Percentiles rank a stretch among this genome's conserved stretches.
phyloP scores from a whole-genome alignment of 2,113 vertebrate species.

The Potamarius usumacintae region DNA sequence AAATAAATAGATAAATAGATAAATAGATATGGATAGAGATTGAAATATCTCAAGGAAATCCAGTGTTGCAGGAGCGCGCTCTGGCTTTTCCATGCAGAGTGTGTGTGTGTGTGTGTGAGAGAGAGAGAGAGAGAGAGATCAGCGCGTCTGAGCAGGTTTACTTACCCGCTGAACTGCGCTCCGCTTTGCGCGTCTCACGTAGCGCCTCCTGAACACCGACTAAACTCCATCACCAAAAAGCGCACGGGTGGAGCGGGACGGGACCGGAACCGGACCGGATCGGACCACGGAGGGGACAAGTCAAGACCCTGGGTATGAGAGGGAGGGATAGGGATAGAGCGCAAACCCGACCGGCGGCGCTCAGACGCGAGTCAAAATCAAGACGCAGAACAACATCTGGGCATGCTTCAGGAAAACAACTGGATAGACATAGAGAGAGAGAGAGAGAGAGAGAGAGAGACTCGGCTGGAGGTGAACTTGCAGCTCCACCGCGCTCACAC shows the following conservation, averaged over 20 bases:
- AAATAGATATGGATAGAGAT: no score
- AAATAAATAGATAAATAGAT: not conserved
- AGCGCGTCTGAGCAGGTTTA: not conserved
- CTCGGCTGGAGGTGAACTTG: slow-evolving; percentile 24
- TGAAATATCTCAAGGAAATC: no score
- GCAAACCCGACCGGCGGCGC: slow-evolving; percentile 17
- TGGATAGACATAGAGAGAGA: not conserved
- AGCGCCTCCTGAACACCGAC: not conserved
- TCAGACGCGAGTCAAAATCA: not conserved
- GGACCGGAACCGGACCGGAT: not conserved
- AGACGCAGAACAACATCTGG: not conserved
- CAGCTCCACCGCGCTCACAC: slow-evolving; percentile 31
- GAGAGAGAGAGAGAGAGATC: no score
- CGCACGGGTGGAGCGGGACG: not conserved
- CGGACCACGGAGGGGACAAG: not conserved
- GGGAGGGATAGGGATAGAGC: slow-evolving; percentile 8
- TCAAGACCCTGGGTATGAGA: slow-evolving; percentile 9
- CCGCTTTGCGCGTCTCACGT: slow-evolving; percentile 11
- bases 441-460: not conserved
- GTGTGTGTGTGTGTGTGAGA: not conserved
- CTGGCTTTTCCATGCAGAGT: not conserved
- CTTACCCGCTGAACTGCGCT: slow-evolving; percentile 25
- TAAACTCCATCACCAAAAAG: slow-evolving; percentile 35
- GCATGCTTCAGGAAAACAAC: not conserved
- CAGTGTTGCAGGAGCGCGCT: not conserved